Percentiles rank a stretch among this genome's conserved stretches.
Evolutionary conservation across 2,113 vertebrate species (phyloP).

Genomic region (Pteropus alecto): DNA sequence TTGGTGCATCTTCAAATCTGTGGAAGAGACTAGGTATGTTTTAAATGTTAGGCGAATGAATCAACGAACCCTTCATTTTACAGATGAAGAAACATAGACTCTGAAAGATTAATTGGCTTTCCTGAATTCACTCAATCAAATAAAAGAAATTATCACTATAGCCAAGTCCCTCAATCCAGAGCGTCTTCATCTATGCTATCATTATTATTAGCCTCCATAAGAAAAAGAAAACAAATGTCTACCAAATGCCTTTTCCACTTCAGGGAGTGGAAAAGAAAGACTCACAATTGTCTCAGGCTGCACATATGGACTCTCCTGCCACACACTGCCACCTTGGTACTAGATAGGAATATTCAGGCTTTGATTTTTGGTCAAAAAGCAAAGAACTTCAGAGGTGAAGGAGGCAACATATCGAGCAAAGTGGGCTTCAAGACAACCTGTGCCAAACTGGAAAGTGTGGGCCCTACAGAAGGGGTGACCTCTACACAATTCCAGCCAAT

Average conservation of each 20-base stretch:
- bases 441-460: not conserved
- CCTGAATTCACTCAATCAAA: constrained; percentile 9
- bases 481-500: not conserved
- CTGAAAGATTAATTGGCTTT: not conserved
- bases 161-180: not conserved
- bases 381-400: not conserved
- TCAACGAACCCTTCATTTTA: not conserved
- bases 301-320: not conserved
- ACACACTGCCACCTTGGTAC: not conserved
- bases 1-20: not conserved
- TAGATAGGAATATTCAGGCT: not conserved
- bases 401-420: not conserved
- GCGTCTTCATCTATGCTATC: not conserved
- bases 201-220: not conserved
- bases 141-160: not conserved
- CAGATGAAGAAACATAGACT: not conserved
- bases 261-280: not conserved
- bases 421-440: not conserved
- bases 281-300: not conserved
- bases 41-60: not conserved
- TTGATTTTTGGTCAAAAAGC: not conserved
- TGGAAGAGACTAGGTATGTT: not conserved
- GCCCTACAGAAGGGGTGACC: not conserved
- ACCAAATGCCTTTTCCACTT: not conserved
- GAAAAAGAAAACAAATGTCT: not conserved